Conservation (phyloP, 2,797 vertebrate genomes). For the Channa striata region DNA sequence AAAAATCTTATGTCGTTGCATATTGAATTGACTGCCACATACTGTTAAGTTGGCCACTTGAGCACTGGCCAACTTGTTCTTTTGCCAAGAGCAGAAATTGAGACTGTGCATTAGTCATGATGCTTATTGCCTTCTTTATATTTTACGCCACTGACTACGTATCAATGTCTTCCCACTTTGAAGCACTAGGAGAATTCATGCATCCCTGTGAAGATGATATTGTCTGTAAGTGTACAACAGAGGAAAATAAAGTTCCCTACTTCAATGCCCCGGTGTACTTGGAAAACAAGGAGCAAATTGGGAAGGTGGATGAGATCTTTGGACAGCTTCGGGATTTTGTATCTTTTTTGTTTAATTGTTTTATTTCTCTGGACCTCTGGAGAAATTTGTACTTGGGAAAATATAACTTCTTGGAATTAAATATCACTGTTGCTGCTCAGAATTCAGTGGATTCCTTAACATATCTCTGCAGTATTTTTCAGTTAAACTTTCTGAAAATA, state of each 20-base stretch:
- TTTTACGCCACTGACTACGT: not conserved
- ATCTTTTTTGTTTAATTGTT: constrained; percentile 85
- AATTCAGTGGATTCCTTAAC: constrained; percentile 59
- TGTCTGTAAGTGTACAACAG: constrained; percentile 94
- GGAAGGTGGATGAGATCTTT: constrained; percentile 99
- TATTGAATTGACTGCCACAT: no score
- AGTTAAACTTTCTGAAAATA: constrained; percentile 96
- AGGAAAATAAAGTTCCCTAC: constrained; percentile 97
- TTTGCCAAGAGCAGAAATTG: not conserved
- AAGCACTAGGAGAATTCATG: constrained; percentile 95
- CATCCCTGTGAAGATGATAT: constrained; percentile 98
- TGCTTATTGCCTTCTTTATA: not conserved
- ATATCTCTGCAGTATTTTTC: constrained; percentile 92
- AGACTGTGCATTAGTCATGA: not conserved
- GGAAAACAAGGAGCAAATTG: constrained; percentile 99
- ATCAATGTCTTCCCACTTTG: constrained; percentile 36
- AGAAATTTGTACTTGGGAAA: fast-evolving
- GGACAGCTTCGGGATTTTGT: constrained; percentile 97
- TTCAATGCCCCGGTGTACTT: constrained; percentile 98
- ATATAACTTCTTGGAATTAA: fast-evolving
- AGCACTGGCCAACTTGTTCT: not conserved
- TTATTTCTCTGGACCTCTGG: not conserved
- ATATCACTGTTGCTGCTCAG: not conserved
- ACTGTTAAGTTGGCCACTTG: not conserved
- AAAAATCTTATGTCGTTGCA: no score